phyloP scores from a whole-genome alignment of 1,140 invertebrate genomes.

The Daktulosphaira vitifoliae region DNA sequence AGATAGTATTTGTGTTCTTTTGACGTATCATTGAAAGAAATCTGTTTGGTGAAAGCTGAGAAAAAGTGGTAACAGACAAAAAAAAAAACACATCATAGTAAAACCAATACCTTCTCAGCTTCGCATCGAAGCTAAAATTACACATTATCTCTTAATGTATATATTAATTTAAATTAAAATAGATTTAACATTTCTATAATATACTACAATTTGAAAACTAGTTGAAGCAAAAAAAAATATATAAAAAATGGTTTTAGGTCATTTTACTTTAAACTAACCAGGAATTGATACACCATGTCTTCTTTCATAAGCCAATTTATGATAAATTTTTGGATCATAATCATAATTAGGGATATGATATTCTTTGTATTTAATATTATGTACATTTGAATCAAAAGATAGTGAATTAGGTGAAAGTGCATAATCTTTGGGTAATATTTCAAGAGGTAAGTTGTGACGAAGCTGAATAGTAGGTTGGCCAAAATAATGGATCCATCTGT shows the following conservation, averaged over 20 bases:
- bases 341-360: slow-evolving; percentile 27
- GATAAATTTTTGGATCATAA: slow-evolving; percentile 34
- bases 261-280: slow-evolving; percentile 53
- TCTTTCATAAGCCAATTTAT: slow-evolving; percentile 38
- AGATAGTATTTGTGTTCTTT: too few species aligned
- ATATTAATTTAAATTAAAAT: background rate
- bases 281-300: slow-evolving; percentile 63
- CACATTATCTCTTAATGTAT: too few species aligned
- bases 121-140: too few species aligned
- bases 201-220: background rate
- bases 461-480: slow-evolving; percentile 56
- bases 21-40: too few species aligned
- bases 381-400: slow-evolving; percentile 3
- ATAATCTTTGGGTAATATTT: background rate
- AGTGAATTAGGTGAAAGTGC: background rate
- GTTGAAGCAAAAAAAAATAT: slow-evolving; percentile 21
- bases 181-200: background rate
- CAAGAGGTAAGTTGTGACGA: slow-evolving; percentile 54
- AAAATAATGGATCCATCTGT: slow-evolving; percentile 58
- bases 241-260: background rate
- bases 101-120: too few species aligned
- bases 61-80: too few species aligned
- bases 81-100: too few species aligned
- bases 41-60: too few species aligned
- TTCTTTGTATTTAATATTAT: slow-evolving; percentile 9